Evolutionary conservation across 2,113 vertebrate genomes (phyloP).

Genomic region (Syrrhaptes paradoxus): DNA sequence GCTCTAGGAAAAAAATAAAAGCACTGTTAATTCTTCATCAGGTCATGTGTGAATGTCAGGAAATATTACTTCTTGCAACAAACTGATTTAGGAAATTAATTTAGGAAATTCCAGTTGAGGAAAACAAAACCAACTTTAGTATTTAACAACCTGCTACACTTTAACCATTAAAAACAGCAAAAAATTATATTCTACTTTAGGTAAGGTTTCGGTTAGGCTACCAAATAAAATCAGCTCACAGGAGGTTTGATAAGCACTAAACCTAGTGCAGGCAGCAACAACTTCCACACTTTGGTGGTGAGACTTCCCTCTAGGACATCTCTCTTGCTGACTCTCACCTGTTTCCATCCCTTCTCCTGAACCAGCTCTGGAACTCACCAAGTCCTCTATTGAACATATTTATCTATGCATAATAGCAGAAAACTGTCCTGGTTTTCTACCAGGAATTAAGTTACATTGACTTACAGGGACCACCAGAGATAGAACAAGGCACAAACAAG

Average conservation of each 20-base stretch:
- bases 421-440: neutral
- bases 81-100: neutral
- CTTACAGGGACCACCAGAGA: neutral
- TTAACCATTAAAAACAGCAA: neutral
- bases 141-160: neutral
- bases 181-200: accelerated
- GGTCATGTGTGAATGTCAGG: accelerated
- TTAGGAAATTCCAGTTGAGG: neutral
- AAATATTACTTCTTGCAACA: neutral
- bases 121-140: neutral
- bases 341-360: neutral
- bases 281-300: neutral
- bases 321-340: neutral
- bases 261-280: neutral
- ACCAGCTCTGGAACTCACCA: neutral
- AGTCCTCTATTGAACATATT: neutral
- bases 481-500: accelerated
- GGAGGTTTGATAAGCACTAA: neutral
- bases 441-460: neutral
- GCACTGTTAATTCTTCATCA: neutral
- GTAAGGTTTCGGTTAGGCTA: neutral
- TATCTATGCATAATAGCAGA: neutral
- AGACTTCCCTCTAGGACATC: neutral
- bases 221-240: neutral
- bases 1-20: neutral